phyloP scores from a whole-genome alignment of 1,140 invertebrate species.

The Brachionus plicatilis region DNA sequence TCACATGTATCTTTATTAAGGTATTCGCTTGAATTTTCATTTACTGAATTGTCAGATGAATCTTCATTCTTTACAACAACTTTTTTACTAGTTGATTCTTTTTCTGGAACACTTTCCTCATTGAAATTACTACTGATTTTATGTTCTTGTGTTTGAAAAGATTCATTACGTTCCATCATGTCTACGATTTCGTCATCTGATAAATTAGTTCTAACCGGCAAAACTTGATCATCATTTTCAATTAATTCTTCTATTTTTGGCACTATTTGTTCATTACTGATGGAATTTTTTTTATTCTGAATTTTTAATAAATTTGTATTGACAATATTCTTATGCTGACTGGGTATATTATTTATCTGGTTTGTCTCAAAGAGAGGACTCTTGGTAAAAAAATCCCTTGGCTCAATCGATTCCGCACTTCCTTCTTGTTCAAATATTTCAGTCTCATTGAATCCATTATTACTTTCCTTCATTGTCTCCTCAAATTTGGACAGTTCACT shows the following conservation, averaged over 20 bases:
- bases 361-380: not conserved
- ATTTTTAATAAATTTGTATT: not conserved
- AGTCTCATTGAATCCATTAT: not conserved
- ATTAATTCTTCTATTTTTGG: not conserved
- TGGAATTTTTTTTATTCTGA: not conserved
- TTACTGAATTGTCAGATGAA: no score
- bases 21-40: no score
- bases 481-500: not conserved
- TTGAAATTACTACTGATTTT: not conserved
- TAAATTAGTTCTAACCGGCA: not conserved
- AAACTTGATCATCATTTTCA: not conserved
- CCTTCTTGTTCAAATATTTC: not conserved
- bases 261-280: not conserved
- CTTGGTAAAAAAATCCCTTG: not conserved
- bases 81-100: no score
- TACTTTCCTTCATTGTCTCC: not conserved
- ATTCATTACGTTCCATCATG: not conserved
- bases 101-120: no score
- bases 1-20: no score
- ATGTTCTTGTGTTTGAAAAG: not conserved
- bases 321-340: not conserved
- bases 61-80: no score
- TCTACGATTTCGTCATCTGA: not conserved
- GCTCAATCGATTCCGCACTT: not conserved
- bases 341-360: not conserved